Conservation (phyloP, 2,888 invertebrate genomes). For the Archips crataeganus region DNA sequence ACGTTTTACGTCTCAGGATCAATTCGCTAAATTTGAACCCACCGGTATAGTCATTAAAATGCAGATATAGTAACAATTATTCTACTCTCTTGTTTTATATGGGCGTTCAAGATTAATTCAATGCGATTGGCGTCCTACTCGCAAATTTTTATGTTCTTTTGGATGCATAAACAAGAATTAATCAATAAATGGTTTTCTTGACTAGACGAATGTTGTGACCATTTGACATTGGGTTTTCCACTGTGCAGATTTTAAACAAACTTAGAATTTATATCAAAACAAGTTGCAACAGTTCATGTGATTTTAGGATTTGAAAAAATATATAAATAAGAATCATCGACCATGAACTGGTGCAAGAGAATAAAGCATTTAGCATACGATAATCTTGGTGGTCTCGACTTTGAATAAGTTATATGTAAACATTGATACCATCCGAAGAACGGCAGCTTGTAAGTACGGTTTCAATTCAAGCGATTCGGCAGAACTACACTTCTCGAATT, state of each 20-base stretch:
- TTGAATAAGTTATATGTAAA: not conserved
- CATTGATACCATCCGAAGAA: not conserved
- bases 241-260: not conserved
- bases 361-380: not conserved
- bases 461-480: slow-evolving; percentile 43
- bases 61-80: not conserved
- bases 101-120: not conserved
- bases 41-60: not conserved
- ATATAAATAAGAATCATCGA: not conserved
- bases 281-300: not conserved
- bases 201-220: not conserved
- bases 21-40: slow-evolving; percentile 26
- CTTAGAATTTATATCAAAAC: not conserved
- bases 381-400: slow-evolving; percentile 6
- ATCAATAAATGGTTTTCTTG: not conserved
- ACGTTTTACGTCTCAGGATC: slow-evolving; percentile 14
- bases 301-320: not conserved
- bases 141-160: not conserved
- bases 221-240: not conserved
- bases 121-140: not conserved
- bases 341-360: not conserved
- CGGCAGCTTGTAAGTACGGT: slow-evolving; percentile 39
- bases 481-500: slow-evolving; percentile 48
- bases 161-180: not conserved
- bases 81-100: not conserved